Evolutionary conservation across 2,888 invertebrate species (phyloP).

Genomic region (Scaptomyza tumidula): DNA sequence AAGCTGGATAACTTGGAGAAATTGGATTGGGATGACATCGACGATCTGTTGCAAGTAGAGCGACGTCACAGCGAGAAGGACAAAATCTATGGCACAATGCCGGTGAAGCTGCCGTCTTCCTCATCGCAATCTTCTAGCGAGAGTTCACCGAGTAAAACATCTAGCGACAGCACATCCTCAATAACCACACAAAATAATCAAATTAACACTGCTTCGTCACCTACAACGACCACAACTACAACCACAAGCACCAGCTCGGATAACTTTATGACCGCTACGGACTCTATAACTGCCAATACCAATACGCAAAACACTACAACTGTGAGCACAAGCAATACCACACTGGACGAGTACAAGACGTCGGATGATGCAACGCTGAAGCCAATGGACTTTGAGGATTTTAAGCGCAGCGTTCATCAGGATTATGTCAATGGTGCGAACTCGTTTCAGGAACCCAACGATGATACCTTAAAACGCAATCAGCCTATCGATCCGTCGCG

Average conservation of each 20-base stretch:
- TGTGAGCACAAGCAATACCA: slow-evolving; percentile 73
- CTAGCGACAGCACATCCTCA: slow-evolving; percentile 47
- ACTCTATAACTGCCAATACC: slow-evolving; percentile 71
- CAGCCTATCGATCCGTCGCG: slow-evolving; percentile 85
- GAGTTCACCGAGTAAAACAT: slow-evolving; percentile 81
- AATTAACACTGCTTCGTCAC: slow-evolving; percentile 61
- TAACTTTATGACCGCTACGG: slow-evolving; percentile 82
- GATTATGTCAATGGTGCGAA: slow-evolving; percentile 84
- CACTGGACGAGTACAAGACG: slow-evolving; percentile 76
- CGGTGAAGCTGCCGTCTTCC: slow-evolving; percentile 86
- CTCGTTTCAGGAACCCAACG: slow-evolving; percentile 82
- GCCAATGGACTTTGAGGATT: slow-evolving; percentile 84
- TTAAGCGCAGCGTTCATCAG: slow-evolving; percentile 84
- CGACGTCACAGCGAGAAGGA: slow-evolving; percentile 87
- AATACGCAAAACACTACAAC: slow-evolving; percentile 72
- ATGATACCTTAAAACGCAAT: slow-evolving; percentile 84
- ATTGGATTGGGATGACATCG: slow-evolving; percentile 89
- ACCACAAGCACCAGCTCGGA: slow-evolving; percentile 75
- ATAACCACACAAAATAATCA: slow-evolving; percentile 56
- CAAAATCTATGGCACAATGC: slow-evolving; percentile 90
- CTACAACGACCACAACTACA: slow-evolving; percentile 61
- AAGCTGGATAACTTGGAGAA: slow-evolving; percentile 88
- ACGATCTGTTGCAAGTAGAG: slow-evolving; percentile 89
- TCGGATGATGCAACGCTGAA: slow-evolving; percentile 84
- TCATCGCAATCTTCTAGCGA: slow-evolving; percentile 85